Evolutionary conservation across 2,888 invertebrate genomes (phyloP).

Genomic region (Dicranocentrus wangi): DNA sequence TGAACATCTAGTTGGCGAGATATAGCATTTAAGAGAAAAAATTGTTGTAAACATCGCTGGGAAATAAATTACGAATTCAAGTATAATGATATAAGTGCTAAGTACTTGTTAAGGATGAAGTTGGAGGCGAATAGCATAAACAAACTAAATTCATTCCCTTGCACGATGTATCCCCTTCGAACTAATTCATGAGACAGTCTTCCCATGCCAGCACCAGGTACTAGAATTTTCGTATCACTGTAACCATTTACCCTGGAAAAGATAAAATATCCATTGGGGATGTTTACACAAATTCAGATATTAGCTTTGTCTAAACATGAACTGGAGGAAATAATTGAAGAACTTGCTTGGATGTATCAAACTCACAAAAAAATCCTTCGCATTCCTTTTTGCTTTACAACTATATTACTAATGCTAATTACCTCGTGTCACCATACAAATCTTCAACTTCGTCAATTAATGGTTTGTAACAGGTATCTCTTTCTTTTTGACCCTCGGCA

Average conservation of each 20-base stretch:
- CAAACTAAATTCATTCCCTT: constrained; percentile 98
- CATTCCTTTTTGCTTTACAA: background rate
- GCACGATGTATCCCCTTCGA: constrained; percentile 89
- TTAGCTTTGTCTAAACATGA: too few species aligned
- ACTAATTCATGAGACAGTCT: constrained; percentile 96
- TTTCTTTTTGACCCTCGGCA: constrained; percentile 85
- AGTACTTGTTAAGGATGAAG: constrained; percentile 92
- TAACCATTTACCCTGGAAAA: constrained; percentile 42
- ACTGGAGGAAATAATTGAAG: background rate
- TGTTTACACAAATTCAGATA: too few species aligned
- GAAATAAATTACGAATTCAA: too few species aligned
- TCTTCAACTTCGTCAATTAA: constrained; percentile 88
- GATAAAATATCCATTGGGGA: background rate
- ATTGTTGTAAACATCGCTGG: too few species aligned
- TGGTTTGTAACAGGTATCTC: constrained; percentile 90
- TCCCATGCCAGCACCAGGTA: constrained; percentile 97
- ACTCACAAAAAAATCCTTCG: background rate
- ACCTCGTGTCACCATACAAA: constrained; percentile 79
- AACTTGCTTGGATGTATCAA: too few species aligned
- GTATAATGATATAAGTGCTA: too few species aligned
- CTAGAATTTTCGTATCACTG: constrained; percentile 81
- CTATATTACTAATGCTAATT: background rate
- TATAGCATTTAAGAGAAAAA: too few species aligned
- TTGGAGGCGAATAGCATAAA: constrained; percentile 98
- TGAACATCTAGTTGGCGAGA: constrained; percentile 80